Base-by-base conservation (phyloP, 2,888 invertebrate genomes). In the Lasioglossum morio region DNA sequence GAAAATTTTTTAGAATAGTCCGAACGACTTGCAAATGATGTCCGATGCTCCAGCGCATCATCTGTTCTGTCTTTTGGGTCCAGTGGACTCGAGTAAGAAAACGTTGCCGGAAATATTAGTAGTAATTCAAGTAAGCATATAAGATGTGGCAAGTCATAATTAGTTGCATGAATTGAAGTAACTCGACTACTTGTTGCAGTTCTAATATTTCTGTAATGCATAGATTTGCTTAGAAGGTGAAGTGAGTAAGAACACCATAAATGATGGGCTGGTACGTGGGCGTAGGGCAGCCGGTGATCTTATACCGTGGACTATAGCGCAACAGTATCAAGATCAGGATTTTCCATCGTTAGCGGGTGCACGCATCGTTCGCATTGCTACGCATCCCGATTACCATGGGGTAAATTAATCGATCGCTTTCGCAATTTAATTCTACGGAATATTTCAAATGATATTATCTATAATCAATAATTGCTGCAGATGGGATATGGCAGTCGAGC, bases 11-110 rank as follows among this genome's bases (percentile, higher is more conserved):
- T 95, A 98, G 97, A 99, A 99, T 96, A 98, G 98, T 81, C 99
- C 99, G 0, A 99, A 99, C 95, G 99, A 99, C 96, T 96, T 99
- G 69, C 99, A 99, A 96, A 97, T 99, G 96, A 96, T 99, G 96
- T 99, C 99, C 23, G 99, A 99, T 95, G 99, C 99, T 27, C 99
- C 99, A 0, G 99, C 99, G 1, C 99, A 99, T 96, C 98, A 99
- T 95, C 95, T 99, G 81, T 99, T 99, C 96, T 99, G 99, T 90
- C 96, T 99, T 63, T 96, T 99, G 87, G 98, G 98, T 0, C 99
- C 99, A 0, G 97, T 98, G 1, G 96, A 97, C 92, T 96, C 97
- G 0, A 96, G 97, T 91, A 96, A 96, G 85, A 97, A 97, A 81
- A 92, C 96, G 69, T 95, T 99, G 90, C 99, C 99, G 0, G 99